Evolutionary conservation across 2,797 vertebrate species (phyloP), one percentile per base, ranked within the genome.

Genomic region (Aeoliscus strigatus): DNA sequence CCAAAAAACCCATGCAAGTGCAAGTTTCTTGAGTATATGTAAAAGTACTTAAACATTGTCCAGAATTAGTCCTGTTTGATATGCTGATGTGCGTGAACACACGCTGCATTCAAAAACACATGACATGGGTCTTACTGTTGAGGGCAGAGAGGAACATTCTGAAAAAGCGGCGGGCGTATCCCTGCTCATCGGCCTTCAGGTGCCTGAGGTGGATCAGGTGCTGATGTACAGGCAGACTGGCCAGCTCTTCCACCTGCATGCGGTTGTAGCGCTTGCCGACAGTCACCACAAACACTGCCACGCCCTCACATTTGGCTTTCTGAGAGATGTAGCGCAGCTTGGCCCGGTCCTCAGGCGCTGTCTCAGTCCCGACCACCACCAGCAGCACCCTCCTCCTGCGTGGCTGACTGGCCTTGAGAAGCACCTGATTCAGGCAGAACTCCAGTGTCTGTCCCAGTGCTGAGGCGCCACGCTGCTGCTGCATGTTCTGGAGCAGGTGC

Each of bases 71-170:
- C n/a, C n/a, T n/a, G n/a, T n/a, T n/a, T n/a, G n/a, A n/a, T n/a
- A n/a, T n/a, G n/a, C n/a, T n/a, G n/a, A n/a, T n/a, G n/a, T n/a
- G n/a, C n/a, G n/a, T n/a, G n/a, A n/a, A n/a, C n/a, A n/a, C n/a
- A n/a, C n/a, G n/a, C n/a, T n/a, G n/a, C n/a, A n/a, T n/a, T n/a
- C n/a, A n/a, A n/a, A n/a, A n/a, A n/a, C n/a, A n/a, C n/a, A n/a
- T n/a, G n/a, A n/a, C n/a, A n/a, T n/a, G n/a, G n/a, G n/a, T 26
- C 91, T 92, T 86, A 96, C 92, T 73, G 37, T 71, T 78, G 3
- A 96, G 72, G 49, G 90, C 73, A 17, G 73, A 83, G 21, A 94
- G 79, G 79, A 95, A 94, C 14, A 87, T 77, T 1, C 79, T 65
- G 14, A 75, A 77, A 83, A 92, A 95, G 51, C 83, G 77, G 21